These are phyloP conservation scores for Subanguina moxae DNA, from an alignment of 1,140 invertebrate genomes.

Conservation along the genomic window DNA sequence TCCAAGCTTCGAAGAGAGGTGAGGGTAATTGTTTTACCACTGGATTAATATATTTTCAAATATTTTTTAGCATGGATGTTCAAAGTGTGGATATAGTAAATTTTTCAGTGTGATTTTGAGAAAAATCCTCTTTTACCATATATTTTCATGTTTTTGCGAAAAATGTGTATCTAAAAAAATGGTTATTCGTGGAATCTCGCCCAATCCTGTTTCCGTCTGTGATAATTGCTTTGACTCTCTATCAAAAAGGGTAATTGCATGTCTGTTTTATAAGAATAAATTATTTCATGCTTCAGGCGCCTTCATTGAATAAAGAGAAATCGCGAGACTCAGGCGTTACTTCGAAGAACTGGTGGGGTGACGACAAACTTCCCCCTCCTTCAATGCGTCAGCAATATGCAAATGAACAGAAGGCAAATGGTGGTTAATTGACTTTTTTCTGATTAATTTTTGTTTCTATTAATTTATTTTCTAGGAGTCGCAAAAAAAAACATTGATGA, in stretches of 20 bases:
- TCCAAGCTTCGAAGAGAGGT: conserved; percentile 18
- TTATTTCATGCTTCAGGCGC: not conserved
- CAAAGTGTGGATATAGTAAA: conserved; percentile 17
- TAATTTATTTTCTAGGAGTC: too few species aligned
- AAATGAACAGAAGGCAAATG: not conserved
- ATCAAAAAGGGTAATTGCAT: conserved; percentile 5
- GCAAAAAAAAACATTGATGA: too few species aligned
- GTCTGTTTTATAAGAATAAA: not conserved
- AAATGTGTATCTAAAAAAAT: conserved; percentile 14
- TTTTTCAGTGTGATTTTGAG: too few species aligned
- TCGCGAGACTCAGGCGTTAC: conserved; percentile 8
- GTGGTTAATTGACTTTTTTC: not conserved
- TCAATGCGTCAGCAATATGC: conserved; percentile 17
- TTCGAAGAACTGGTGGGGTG: conserved; percentile 8
- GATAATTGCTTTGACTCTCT: conserved; percentile 9
- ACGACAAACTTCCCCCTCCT: conserved; percentile 19
- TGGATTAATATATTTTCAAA: conserved; percentile 4
- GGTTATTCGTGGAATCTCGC: not conserved
- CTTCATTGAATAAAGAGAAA: conserved; percentile 7
- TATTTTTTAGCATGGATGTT: conserved; percentile 23
- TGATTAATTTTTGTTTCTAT: too few species aligned
- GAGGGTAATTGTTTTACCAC: too few species aligned
- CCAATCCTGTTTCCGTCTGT: conserved; percentile 24
- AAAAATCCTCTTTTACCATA: too few species aligned
- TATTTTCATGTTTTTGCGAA: conserved; percentile 7